A percentile compares a stretch with the other conserved stretches of the same genome.
Evolutionary conservation across 2,888 invertebrate species (phyloP).

Genomic region (Harpalus rubripes): DNA sequence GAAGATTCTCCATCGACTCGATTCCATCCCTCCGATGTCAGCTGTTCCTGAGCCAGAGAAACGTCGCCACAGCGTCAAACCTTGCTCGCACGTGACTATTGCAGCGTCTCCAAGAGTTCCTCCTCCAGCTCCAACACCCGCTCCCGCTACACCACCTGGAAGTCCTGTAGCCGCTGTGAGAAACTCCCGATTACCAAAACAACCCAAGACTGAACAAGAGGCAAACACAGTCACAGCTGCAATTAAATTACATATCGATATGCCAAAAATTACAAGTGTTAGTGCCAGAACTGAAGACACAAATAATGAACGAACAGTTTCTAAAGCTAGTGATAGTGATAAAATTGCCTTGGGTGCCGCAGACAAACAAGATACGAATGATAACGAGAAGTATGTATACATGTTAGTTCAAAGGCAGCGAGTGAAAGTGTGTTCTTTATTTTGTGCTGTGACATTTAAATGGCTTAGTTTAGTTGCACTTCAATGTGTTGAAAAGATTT

Average conservation of each 20-base stretch:
- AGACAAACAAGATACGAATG: conserved; percentile 58
- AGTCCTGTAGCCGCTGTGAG: conserved; percentile 72
- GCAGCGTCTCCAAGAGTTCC: conserved; percentile 74
- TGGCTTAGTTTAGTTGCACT: conserved; percentile 14
- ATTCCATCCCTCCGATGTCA: conserved; percentile 25
- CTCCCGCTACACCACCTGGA: conserved; percentile 72
- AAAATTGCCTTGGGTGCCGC: conserved; percentile 5
- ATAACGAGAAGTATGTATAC: conserved; percentile 68
- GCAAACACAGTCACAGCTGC: conserved; percentile 69
- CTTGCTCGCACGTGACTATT: conserved; percentile 76
- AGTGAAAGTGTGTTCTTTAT: conserved; percentile 35
- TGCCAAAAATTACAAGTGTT: conserved; percentile 62
- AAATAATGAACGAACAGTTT: conserved; percentile 18
- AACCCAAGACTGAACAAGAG: conserved; percentile 56
- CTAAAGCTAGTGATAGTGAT: conserved; percentile 39
- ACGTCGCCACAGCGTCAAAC: conserved; percentile 73
- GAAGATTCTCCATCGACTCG: conserved; percentile 69
- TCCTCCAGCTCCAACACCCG: conserved; percentile 68
- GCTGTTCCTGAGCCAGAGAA: conserved; percentile 18
- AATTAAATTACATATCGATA: conserved; percentile 68
- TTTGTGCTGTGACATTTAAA: conserved; percentile 29
- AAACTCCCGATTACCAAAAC: conserved; percentile 38
- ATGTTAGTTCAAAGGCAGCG: conserved; percentile 17
- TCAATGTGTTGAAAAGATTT: background rate
- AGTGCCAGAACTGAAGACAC: conserved; percentile 29